phyloP scores from a whole-genome alignment of 2,113 vertebrate species.

The Myotis lucifugus region DNA sequence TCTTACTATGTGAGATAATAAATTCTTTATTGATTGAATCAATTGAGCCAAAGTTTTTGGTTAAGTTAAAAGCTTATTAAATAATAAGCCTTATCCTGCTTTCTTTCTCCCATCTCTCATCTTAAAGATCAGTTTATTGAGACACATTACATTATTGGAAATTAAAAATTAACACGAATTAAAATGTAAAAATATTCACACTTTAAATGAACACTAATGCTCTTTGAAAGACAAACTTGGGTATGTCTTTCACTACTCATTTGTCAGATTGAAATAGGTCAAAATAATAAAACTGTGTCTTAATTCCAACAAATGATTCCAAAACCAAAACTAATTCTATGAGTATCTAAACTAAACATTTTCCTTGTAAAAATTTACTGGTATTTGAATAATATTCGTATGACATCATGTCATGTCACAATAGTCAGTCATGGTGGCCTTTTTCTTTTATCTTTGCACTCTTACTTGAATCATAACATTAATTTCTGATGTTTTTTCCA shows the following conservation, averaged over 20 bases:
- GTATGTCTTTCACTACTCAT: not conserved
- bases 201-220: not conserved
- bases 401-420: slow-evolving; percentile 57
- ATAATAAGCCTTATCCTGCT: not conserved
- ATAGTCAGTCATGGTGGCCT: slow-evolving; percentile 46
- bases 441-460: slow-evolving; percentile 63
- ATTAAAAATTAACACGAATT: not conserved
- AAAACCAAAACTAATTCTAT: slow-evolving; percentile 31
- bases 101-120: not conserved
- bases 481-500: slow-evolving; percentile 27
- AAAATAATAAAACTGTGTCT: slow-evolving; percentile 50
- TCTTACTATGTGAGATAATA: slow-evolving; percentile 62
- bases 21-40: slow-evolving; percentile 61
- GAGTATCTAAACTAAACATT: slow-evolving; percentile 47
- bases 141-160: not conserved
- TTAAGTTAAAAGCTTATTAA: slow-evolving; percentile 15
- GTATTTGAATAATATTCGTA: slow-evolving; percentile 16
- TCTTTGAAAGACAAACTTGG: not conserved
- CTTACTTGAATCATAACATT: slow-evolving; percentile 48
- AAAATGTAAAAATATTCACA: slow-evolving; percentile 10
- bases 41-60: slow-evolving; percentile 11
- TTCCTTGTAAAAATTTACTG: slow-evolving; percentile 37
- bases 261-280: slow-evolving; percentile 1
- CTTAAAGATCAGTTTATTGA: slow-evolving; percentile 15
- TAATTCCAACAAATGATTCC: slow-evolving; percentile 15